A percentile compares a stretch with the other conserved stretches of the same genome.
Conservation (phyloP, 2,888 invertebrate species). For the Aspidapion aeneum region DNA sequence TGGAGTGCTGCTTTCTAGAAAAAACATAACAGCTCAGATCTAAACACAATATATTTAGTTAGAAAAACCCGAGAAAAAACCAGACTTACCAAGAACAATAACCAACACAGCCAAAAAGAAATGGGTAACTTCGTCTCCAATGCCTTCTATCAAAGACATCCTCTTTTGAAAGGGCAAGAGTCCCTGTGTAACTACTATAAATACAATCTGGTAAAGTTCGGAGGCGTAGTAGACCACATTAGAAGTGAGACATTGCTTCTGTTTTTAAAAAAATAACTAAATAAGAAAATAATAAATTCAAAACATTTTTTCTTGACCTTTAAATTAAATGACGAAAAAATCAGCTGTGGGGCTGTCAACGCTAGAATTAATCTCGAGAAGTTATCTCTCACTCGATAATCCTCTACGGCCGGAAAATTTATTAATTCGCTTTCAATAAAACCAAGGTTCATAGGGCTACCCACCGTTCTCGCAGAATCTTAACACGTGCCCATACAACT, state of each 20-base stretch:
- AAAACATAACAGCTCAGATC: too few species aligned
- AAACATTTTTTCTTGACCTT: not conserved
- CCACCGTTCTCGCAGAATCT: too few species aligned
- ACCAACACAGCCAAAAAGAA: slow-evolving; percentile 61
- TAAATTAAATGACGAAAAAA: not conserved
- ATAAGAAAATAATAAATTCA: too few species aligned
- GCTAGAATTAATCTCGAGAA: not conserved
- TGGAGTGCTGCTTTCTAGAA: too few species aligned
- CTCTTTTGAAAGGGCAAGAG: too few species aligned
- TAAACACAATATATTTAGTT: not conserved
- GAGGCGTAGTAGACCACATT: not conserved
- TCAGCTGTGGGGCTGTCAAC: not conserved
- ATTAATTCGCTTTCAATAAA: too few species aligned
- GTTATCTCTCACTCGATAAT: not conserved
- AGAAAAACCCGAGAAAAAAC: not conserved
- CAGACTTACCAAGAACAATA: slow-evolving; percentile 44
- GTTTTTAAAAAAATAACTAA: not conserved
- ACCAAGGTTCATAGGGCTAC: too few species aligned
- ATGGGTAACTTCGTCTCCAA: slow-evolving; percentile 80
- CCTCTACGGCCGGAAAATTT: too few species aligned
- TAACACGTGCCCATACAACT: too few species aligned
- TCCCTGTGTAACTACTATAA: slow-evolving; percentile 8
- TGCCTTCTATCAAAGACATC: slow-evolving; percentile 77
- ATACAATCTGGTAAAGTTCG: not conserved
- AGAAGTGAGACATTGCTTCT: not conserved